Evolutionary conservation across 2,888 invertebrate genomes (phyloP), one percentile per base, ranked within the genome.

Genomic region (Hirtodrosophila histrioides): DNA sequence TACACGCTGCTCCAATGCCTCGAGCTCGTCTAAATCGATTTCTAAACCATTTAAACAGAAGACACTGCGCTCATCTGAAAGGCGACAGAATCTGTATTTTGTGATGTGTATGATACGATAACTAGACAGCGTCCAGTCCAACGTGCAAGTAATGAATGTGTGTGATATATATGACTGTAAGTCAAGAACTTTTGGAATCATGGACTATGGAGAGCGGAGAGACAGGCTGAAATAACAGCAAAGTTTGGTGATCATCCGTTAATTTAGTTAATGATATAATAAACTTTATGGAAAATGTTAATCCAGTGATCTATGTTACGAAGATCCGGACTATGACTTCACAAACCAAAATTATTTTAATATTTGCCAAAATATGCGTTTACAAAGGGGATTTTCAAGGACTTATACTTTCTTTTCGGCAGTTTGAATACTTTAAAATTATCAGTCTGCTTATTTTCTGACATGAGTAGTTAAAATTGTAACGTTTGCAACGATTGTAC

Each of bases 21-120:
- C 91, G 77, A 92, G 89, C 75, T 92, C 92, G 75, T 90, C 90
- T 89, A 92, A 91, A 90, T 92, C 91, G 82, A 92, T 90, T 88
- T 92, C 92, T 88, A 92, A 88, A 61, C 92, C 92, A 86, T 92
- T 92, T 75, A 91, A 86, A 83, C 88, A 89, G 87, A 92, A 91
- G 53, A 86, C 90, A 81, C 78, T 89, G 79, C 86, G 86, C 72
- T 86, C 83, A 79, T 88, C 91, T 91, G 91, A 89, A 91, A 91
- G 69, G 77, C 83, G 85, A 78, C 77, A 86, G 69, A 84, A 85
- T 71, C 79, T 75, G 49, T 41, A 40, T 63, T 50, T 75, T 88
- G 75, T 71, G 40, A 54, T 67, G 45, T 74, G 39, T 37, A 36
- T 55, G 56, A 69, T 48, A 56, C 39, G 39, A 64, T 50, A 58